These are phyloP conservation scores for Hyaena hyaena DNA, from an alignment of 2,113 vertebrate species.

Conservation along the genomic window DNA sequence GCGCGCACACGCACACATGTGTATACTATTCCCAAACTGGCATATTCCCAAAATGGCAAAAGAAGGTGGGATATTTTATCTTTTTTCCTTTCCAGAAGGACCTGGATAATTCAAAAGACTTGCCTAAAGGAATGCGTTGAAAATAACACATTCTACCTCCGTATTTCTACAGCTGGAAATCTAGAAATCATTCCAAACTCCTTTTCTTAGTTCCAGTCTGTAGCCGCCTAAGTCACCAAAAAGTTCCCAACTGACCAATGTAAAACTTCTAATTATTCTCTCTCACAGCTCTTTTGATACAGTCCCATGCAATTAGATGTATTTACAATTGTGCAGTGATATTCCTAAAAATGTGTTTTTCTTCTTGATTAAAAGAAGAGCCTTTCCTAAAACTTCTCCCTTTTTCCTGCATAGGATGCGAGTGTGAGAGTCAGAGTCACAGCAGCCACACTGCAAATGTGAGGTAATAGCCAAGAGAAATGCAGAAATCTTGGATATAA, in stretches of 20 bases:
- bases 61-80: not conserved
- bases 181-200: not conserved
- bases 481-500: not conserved
- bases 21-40: not conserved
- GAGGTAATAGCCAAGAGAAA: not conserved
- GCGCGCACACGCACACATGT: too few species aligned
- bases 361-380: not conserved
- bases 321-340: not conserved
- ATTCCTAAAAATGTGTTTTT: not conserved
- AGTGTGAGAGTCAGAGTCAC: not conserved
- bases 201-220: not conserved
- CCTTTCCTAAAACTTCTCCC: not conserved
- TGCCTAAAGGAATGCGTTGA: not conserved
- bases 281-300: not conserved
- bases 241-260: not conserved
- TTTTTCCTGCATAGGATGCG: not conserved
- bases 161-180: constrained; percentile 1
- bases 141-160: not conserved
- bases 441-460: not conserved
- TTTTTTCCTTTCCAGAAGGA: not conserved
- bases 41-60: not conserved
- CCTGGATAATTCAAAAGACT: constrained; percentile 3
- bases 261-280: constrained; percentile 21
- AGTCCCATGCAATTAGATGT: not conserved
- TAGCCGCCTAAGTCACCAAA: not conserved